These are phyloP conservation scores for Sabellastarte sp. DNA, from an alignment of 2,888 invertebrate species.

Conservation along the genomic window DNA sequence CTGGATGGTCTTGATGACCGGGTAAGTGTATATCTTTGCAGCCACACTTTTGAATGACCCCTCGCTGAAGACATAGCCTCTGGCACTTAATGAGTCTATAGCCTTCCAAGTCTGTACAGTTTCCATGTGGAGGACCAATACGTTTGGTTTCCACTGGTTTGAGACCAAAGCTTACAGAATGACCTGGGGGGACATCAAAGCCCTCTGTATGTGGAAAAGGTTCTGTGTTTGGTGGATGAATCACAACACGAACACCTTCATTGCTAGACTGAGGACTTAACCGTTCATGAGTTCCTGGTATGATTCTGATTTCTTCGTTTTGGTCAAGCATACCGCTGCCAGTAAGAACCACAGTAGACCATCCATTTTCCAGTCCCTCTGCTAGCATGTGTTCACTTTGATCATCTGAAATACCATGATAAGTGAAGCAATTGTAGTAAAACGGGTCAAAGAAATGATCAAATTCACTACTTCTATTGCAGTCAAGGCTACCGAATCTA, in stretches of 20 bases:
- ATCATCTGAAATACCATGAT: conserved; percentile 1
- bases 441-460: conserved; percentile 21
- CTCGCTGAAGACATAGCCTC: conserved; percentile 19
- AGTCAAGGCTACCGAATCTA: conserved; percentile 15
- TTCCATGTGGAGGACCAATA: conserved; percentile 19
- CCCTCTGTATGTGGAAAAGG: conserved; percentile 24
- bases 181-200: conserved; percentile 20
- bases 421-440: conserved; percentile 25
- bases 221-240: conserved; percentile 18
- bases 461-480: conserved; percentile 14
- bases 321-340: conserved; percentile 22
- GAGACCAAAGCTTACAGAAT: conserved; percentile 21
- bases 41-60: conserved; percentile 11
- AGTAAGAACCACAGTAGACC: conserved; percentile 21
- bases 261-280: conserved; percentile 19
- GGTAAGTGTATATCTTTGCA: conserved; percentile 20
- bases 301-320: conserved; percentile 17
- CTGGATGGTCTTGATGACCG: conserved; percentile 5
- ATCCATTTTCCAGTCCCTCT: conserved; percentile 22
- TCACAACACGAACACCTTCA: conserved; percentile 22
- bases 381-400: conserved; percentile 13
- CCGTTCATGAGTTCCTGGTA: conserved; percentile 21
- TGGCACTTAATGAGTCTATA: conserved; percentile 20
- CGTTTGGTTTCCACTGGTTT: conserved; percentile 15
- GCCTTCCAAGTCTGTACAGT: conserved; percentile 12